These are phyloP conservation scores for Xestia sexstrigata DNA, from an alignment of 2,888 invertebrate genomes.

Conservation along the genomic window DNA sequence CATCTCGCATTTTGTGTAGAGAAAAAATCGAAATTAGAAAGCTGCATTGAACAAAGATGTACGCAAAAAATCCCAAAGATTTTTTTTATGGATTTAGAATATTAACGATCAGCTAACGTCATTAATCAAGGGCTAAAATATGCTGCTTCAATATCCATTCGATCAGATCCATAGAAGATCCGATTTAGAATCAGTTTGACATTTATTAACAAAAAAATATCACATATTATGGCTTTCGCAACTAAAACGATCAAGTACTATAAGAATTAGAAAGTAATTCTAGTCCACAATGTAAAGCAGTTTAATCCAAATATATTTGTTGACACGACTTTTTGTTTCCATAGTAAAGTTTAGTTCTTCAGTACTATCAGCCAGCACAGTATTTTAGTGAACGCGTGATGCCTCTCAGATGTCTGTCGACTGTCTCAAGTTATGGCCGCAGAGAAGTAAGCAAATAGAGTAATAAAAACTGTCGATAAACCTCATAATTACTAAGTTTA, in stretches of 20 bases:
- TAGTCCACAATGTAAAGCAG: conserved; percentile 69
- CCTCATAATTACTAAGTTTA: not conserved
- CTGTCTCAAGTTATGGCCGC: conserved; percentile 68
- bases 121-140: conserved; percentile 45
- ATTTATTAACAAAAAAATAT: conserved; percentile 32
- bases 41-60: not conserved
- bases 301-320: conserved; percentile 78
- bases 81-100: conserved; percentile 67
- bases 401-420: conserved; percentile 78
- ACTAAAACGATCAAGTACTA: conserved; percentile 58
- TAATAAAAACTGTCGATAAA: not conserved
- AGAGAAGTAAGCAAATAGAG: conserved; percentile 41
- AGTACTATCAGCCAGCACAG: conserved; percentile 81
- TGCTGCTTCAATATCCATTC: conserved; percentile 44
- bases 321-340: conserved; percentile 76
- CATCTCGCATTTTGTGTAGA: not conserved
- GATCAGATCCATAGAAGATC: conserved; percentile 8
- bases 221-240: conserved; percentile 69
- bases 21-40: not conserved
- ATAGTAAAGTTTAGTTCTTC: conserved; percentile 76
- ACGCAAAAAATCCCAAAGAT: not conserved
- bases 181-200: conserved; percentile 17
- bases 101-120: conserved; percentile 43
- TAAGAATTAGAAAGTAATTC: conserved; percentile 58
- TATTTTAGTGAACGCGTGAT: conserved; percentile 76